Evolutionary conservation across 2,888 invertebrate species (phyloP), one percentile per base, ranked within the genome.

Genomic region (Lomographa bimaculata): DNA sequence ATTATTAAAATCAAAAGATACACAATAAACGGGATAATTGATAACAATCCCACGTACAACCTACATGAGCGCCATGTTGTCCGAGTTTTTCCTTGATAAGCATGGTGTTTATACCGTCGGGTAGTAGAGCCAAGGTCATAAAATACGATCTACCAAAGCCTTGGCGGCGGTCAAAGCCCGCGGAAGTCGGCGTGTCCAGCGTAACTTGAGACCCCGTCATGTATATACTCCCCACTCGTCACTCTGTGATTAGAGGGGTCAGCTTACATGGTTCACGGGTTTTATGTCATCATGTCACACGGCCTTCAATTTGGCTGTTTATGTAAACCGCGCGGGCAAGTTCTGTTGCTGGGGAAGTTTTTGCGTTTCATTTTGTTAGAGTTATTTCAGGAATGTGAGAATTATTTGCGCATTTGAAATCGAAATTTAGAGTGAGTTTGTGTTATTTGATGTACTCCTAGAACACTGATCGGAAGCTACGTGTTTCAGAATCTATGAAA

Each of bases 51-150:
- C 26, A 29, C 20, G 19, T 16, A 19, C 33, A 29, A 37, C 44
- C 48, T 29, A 46, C 34, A 44, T 40, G 20, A n/a, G n/a, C 38
- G 49, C 43, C 46, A 46, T 46, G 35, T 45, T 46, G 47, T 53
- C 53, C 43, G 36, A 39, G 27, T 48, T 28, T 46, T 47, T 40
- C 46, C 42, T 44, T 38, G n/a, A 30, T 41, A 44, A 29, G 24
- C 36, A 50, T 50, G 47, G 19, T 40, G 46, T 54, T 27, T 50
- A 64, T 62, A 77, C 39, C 53, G 49, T 57, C 70, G 77, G 68
- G 72, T 78, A 79, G 79, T 72, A 72, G 68, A 73, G 66, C 70
- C 83, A 87, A 87, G 86, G 87, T 83, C 79, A 70, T 43, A 51
- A 43, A 49, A 50, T 67, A 66, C 75, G 61, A 62, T 64, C 79